phyloP scores from a whole-genome alignment of 2,888 invertebrate genomes.

The Pyralis farinalis region DNA sequence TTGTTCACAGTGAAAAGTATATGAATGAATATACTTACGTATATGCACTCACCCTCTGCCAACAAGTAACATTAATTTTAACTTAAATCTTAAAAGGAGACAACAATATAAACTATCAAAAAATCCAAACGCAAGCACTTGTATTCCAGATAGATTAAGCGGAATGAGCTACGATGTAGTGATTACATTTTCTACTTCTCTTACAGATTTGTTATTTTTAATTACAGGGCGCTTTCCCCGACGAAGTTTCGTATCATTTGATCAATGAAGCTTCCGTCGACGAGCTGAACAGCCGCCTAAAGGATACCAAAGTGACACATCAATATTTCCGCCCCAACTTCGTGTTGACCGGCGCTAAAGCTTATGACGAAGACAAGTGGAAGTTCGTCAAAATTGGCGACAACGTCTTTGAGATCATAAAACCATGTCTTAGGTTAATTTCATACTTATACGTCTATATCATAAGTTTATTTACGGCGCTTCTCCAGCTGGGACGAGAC shows the following conservation, averaged over 20 bases:
- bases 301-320: slow-evolving; percentile 60
- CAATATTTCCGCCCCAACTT: slow-evolving; percentile 87
- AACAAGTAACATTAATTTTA: too few species aligned
- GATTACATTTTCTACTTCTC: too few species aligned
- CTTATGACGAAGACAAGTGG: slow-evolving; percentile 87
- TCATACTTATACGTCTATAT: neutral
- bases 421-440: slow-evolving; percentile 82
- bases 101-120: too few species aligned
- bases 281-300: slow-evolving; percentile 83
- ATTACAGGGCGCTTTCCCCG: slow-evolving; percentile 82
- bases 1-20: too few species aligned
- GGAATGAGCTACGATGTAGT: too few species aligned
- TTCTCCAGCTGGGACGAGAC: too few species aligned
- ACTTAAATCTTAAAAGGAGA: too few species aligned
- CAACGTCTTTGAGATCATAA: slow-evolving; percentile 82
- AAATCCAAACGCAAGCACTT: too few species aligned
- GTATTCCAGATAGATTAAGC: too few species aligned
- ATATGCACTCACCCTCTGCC: too few species aligned
- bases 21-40: too few species aligned
- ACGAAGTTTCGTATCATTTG: slow-evolving; percentile 85
- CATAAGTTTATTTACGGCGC: too few species aligned
- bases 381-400: slow-evolving; percentile 85
- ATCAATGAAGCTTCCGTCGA: slow-evolving; percentile 84
- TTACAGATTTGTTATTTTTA: neutral
- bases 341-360: slow-evolving; percentile 77